Evolutionary conservation across 2,888 invertebrate species (phyloP).

Genomic region (Resseliella maxima): DNA sequence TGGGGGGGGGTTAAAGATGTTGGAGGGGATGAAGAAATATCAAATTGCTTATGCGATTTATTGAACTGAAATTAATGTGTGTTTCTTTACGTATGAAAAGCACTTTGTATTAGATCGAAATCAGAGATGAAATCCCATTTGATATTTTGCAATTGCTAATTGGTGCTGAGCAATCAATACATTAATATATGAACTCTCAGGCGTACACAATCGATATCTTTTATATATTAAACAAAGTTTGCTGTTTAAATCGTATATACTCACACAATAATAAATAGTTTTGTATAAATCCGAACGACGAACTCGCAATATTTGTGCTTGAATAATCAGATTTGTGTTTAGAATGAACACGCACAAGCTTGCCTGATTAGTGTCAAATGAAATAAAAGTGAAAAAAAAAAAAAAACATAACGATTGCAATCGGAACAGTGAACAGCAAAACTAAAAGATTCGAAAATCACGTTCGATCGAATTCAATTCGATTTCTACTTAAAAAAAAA

Average conservation of each 20-base stretch:
- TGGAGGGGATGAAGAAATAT: neutral
- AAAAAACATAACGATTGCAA: conserved; percentile 6
- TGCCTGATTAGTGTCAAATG: neutral
- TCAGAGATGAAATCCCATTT: neutral
- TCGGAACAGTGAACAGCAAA: neutral
- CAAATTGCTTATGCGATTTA: neutral
- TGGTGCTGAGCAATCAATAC: neutral
- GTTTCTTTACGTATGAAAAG: neutral
- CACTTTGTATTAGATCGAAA: neutral
- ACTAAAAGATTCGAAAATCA: conserved; percentile 27
- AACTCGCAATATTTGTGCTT: neutral
- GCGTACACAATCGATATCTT: too few species aligned
- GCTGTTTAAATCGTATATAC: too few species aligned
- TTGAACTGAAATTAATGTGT: neutral
- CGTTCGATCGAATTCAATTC: conserved; percentile 46
- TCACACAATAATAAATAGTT: neutral
- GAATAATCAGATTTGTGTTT: conserved; percentile 31
- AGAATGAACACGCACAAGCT: conserved; percentile 17
- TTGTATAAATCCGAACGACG: neutral
- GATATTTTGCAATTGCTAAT: conserved; percentile 2
- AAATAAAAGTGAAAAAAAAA: neutral
- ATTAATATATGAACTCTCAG: too few species aligned
- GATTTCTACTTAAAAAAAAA: neutral
- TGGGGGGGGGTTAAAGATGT: neutral
- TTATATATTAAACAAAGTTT: too few species aligned